These are phyloP conservation scores for Centropristis striata DNA, from an alignment of 2,113 vertebrate genomes.

Conservation along the genomic window DNA sequence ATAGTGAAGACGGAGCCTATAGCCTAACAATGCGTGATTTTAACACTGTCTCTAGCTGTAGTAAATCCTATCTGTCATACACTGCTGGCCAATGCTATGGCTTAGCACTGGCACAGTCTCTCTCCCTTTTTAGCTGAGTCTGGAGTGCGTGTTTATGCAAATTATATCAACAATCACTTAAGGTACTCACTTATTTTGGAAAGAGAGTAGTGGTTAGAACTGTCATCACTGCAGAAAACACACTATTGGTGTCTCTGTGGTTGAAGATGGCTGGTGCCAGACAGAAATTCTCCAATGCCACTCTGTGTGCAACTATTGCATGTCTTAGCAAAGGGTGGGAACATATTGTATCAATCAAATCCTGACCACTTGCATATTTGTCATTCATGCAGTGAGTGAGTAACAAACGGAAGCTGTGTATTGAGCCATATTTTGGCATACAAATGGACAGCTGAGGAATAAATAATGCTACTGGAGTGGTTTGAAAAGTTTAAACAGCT, in stretches of 20 bases:
- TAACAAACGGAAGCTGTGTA: background rate
- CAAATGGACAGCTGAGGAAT: background rate
- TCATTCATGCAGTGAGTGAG: background rate
- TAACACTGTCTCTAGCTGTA: constrained; percentile 5
- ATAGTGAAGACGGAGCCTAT: no score
- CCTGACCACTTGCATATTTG: constrained; percentile 14
- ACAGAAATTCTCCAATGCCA: constrained; percentile 1
- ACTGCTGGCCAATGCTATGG: background rate
- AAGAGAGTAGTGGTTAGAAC: background rate
- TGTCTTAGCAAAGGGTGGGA: constrained; percentile 21
- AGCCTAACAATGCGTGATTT: no score
- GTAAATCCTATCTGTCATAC: constrained; percentile 48
- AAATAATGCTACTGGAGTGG: background rate
- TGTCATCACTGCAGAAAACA: constrained; percentile 34
- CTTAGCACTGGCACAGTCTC: constrained; percentile 2
- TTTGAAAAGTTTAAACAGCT: background rate
- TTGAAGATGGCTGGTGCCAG: constrained; percentile 22
- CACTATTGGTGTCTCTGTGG: constrained; percentile 4
- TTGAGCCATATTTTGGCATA: constrained; percentile 3
- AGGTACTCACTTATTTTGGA: constrained; percentile 14
- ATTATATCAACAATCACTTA: constrained; percentile 44
- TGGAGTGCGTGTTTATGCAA: constrained; percentile 39
- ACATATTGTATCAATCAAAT: constrained; percentile 39
- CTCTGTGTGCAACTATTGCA: constrained; percentile 24
- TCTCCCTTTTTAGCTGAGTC: constrained; percentile 17